phyloP scores from a whole-genome alignment of 2,797 vertebrate species.

The Anas georgica region DNA sequence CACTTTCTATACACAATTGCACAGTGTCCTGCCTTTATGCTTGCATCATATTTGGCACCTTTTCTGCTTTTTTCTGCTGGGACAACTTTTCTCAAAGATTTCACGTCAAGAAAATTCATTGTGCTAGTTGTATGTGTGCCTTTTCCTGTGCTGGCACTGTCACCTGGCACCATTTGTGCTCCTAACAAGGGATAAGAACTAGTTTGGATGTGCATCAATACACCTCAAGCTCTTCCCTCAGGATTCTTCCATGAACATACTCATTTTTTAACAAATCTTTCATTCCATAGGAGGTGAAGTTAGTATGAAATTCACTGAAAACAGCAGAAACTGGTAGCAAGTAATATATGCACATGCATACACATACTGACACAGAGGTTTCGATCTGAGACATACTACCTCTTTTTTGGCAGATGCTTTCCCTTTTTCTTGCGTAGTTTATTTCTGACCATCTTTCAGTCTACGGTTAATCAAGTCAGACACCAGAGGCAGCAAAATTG shows the following conservation, averaged over 20 bases:
- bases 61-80: not conserved
- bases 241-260: not conserved
- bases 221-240: not conserved
- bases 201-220: not conserved
- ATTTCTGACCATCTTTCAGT: not conserved
- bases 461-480: not conserved
- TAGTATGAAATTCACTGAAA: not conserved
- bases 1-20: not conserved
- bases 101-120: not conserved
- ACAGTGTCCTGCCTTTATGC: not conserved
- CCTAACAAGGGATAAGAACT: not conserved
- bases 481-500: not conserved
- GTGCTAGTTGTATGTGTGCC: not conserved
- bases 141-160: not conserved
- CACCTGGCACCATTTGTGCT: not conserved
- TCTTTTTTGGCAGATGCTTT: not conserved
- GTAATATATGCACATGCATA: not conserved
- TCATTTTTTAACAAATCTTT: not conserved
- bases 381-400: not conserved
- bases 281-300: not conserved
- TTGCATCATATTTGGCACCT: not conserved
- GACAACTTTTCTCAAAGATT: not conserved
- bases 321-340: not conserved
- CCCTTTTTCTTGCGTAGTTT: not conserved
- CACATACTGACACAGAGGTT: rapidly evolving